phyloP scores from a whole-genome alignment of 1,140 invertebrate genomes.

The Calliphora vicina region DNA sequence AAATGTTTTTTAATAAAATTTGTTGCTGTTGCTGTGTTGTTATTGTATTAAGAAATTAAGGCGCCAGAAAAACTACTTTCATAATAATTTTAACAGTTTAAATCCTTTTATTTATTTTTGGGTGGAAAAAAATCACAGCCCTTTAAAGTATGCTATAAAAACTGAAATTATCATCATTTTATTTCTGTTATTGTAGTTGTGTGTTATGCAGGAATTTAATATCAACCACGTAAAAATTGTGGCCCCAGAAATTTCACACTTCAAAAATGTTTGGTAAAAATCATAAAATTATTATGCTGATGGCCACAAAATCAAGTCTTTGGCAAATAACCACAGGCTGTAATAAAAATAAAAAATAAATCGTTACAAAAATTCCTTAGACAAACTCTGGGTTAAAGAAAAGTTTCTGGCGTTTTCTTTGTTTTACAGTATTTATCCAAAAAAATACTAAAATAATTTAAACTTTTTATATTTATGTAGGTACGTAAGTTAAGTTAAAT shows the following conservation, averaged over 20 bases:
- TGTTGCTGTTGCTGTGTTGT: neutral
- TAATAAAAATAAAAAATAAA: neutral
- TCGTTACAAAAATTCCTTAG: neutral
- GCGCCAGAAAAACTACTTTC: neutral
- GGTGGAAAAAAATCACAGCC: neutral
- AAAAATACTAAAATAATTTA: neutral
- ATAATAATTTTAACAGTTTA: conserved; percentile 9
- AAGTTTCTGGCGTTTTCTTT: neutral
- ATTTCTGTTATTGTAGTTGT: neutral
- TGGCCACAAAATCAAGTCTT: neutral
- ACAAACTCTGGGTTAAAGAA: conserved; percentile 16
- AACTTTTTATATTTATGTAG: neutral
- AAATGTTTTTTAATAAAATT: conserved; percentile 14
- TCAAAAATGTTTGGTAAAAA: conserved; percentile 10
- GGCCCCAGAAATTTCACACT: conserved; percentile 21
- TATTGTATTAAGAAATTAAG: conserved; percentile 8
- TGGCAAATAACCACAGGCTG: conserved; percentile 18
- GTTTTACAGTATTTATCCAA: neutral
- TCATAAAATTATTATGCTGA: conserved; percentile 33
- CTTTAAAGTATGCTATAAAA: neutral
- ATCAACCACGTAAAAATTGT: neutral
- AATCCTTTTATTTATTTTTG: neutral
- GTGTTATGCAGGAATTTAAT: neutral
- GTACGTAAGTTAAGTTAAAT: too few relatives aligned
- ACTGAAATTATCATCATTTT: neutral